These are phyloP conservation scores for Epinotia demarniana DNA, from an alignment of 2,888 invertebrate species.

Conservation along the genomic window DNA sequence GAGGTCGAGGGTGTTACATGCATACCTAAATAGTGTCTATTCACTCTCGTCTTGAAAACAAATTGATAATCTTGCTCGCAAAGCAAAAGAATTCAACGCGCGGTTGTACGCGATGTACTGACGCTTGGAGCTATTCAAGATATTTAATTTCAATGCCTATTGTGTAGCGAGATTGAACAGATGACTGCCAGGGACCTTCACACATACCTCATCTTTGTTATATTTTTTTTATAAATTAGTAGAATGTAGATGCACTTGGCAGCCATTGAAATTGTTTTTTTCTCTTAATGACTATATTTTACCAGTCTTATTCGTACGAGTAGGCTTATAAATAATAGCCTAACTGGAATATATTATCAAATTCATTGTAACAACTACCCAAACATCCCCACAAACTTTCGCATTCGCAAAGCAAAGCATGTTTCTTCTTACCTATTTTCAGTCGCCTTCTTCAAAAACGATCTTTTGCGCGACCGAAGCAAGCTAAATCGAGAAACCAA, in stretches of 20 bases:
- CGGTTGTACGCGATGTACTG: neutral
- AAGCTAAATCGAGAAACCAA: too few species aligned
- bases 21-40: too few species aligned
- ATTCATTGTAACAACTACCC: neutral
- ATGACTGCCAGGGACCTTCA: conserved; percentile 26
- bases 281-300: neutral
- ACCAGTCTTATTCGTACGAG: neutral
- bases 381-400: neutral
- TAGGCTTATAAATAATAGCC: neutral
- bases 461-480: too few species aligned
- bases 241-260: neutral
- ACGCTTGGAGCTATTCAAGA: conserved; percentile 13
- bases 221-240: neutral
- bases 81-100: conserved; percentile 38
- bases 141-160: conserved; percentile 38
- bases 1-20: too few species aligned
- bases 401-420: neutral
- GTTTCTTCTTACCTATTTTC: neutral
- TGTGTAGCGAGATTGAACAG: conserved; percentile 36
- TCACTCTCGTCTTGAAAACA: too few species aligned
- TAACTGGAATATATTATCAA: too few species aligned
- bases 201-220: conserved; percentile 18
- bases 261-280: neutral
- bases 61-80: conserved; percentile 9
- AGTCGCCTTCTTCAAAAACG: too few species aligned